These are phyloP conservation scores for Parnassius smintheus DNA, from an alignment of 2,888 invertebrate species.

Conservation along the genomic window DNA sequence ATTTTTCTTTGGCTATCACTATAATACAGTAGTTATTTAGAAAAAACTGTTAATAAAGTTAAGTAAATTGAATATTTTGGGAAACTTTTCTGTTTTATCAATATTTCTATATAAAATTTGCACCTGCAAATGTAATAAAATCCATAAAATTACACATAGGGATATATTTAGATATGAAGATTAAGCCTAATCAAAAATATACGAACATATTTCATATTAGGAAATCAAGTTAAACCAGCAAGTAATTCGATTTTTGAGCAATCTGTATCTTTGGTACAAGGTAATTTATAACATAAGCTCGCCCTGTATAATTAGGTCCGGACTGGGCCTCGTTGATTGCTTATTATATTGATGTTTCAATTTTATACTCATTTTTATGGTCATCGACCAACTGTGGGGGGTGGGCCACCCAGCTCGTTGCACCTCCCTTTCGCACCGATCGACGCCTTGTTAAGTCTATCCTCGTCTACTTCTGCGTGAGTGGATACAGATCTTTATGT, in stretches of 20 bases:
- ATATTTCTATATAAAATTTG: background rate
- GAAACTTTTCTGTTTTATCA: background rate
- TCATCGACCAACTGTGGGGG: constrained; percentile 81
- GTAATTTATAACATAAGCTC: constrained; percentile 74
- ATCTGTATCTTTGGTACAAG: constrained; percentile 64
- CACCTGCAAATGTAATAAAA: background rate
- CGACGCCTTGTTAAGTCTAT: constrained; percentile 45
- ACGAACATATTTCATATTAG: constrained; percentile 2
- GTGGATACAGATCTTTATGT: constrained; percentile 48
- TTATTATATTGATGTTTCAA: constrained; percentile 82
- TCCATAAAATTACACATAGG: background rate
- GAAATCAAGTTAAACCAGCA: constrained; percentile 21
- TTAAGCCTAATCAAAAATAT: constrained; percentile 1
- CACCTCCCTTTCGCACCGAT: constrained; percentile 48
- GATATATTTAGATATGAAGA: background rate
- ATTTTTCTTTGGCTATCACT: no score
- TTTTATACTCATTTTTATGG: constrained; percentile 82
- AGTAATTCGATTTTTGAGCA: constrained; percentile 51
- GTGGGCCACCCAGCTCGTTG: constrained; percentile 76
- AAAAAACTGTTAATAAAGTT: no score
- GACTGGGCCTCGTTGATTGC: constrained; percentile 71
- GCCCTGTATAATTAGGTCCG: constrained; percentile 76
- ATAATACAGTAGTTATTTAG: no score
- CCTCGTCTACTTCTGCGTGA: constrained; percentile 57
- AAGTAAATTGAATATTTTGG: background rate